Evolutionary conservation across 2,113 vertebrate species (phyloP), one percentile per base, ranked within the genome.

Genomic region (Xyliphius kryptos): DNA sequence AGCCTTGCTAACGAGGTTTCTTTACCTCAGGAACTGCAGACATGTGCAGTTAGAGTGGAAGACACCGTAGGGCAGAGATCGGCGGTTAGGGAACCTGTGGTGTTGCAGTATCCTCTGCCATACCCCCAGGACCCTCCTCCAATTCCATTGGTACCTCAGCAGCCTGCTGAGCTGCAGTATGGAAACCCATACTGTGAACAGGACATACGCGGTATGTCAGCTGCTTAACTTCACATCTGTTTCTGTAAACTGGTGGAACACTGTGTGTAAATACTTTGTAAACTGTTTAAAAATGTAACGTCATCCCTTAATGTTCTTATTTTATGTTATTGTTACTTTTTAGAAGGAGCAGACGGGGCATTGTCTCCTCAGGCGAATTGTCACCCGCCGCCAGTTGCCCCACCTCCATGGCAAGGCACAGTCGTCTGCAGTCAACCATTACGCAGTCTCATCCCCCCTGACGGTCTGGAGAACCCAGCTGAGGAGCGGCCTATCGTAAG

Each of bases 391-490:
- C 89, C 92, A 2, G 83, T 86, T 51, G 90, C 90, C 59, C 83
- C 83, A 0, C 68, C 84, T 15, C 72, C 0, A 50, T 67, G 49
- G 78, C 72, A 1, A 58, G 76, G 2, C 77, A 85, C 17, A 91
- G 96, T 98, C 7, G 95, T 98, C 69, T 93, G 96, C 74, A 97
- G 92, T 74, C 96, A 98, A 70, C 96, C 96, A 11, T 84, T 91
- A 52, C 90, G 96, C 68, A 94, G 90, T 68, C 88, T 96, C 7
- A 94, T 88, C 76, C 87, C 93, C 8, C 94, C 95, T 3, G 93
- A 98, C 50, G 90, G 87, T 50, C 82, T 89, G 56, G 95, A 98
- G 81, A 88, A 89, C 56, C 87, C 90, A 44, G 82, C 88, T 0
- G 90, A 94, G 67, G 90, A 87, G 62, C 67, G 77, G 16, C 56